These are phyloP conservation scores for Nomada fucata DNA, from an alignment of 2,888 invertebrate genomes.

Conservation along the genomic window DNA sequence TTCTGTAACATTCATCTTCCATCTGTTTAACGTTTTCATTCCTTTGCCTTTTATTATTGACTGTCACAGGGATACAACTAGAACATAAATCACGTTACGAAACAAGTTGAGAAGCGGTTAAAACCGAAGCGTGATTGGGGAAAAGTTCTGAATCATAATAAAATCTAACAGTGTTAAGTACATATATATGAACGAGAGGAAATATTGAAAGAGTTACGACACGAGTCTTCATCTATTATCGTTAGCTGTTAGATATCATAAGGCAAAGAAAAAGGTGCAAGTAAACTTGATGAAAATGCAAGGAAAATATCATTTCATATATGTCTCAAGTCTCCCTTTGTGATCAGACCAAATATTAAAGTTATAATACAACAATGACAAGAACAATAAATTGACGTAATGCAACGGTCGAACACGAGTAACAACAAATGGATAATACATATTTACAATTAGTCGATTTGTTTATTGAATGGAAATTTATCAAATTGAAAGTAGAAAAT, in stretches of 20 bases:
- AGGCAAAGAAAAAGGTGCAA: constrained; percentile 31
- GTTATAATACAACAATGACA: constrained; percentile 56
- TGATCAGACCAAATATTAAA: constrained; percentile 63
- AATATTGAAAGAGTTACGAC: constrained; percentile 10
- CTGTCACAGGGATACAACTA: constrained; percentile 18
- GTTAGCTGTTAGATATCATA: constrained; percentile 52
- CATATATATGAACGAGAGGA: constrained; percentile 5
- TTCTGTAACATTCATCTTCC: constrained; percentile 42
- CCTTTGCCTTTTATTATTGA: constrained; percentile 9
- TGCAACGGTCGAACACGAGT: constrained; percentile 54
- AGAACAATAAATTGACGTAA: constrained; percentile 65
- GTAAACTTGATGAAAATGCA: constrained; percentile 36
- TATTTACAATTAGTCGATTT: constrained; percentile 28
- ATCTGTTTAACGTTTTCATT: constrained; percentile 13
- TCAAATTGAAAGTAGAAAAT: background rate
- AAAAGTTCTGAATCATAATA: background rate
- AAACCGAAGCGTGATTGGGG: background rate
- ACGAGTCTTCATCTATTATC: constrained; percentile 45
- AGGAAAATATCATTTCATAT: constrained; percentile 1
- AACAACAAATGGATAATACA: constrained; percentile 34
- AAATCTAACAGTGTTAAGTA: constrained; percentile 17
- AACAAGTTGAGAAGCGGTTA: constrained; percentile 8
- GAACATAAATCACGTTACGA: constrained; percentile 4
- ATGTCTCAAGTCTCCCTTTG: constrained; percentile 43
- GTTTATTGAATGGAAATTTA: background rate